A percentile compares a stretch with the other conserved stretches of the same genome.
Evolutionary conservation across 2,113 vertebrate genomes (phyloP).

Genomic region (Cygnus buccinator): DNA sequence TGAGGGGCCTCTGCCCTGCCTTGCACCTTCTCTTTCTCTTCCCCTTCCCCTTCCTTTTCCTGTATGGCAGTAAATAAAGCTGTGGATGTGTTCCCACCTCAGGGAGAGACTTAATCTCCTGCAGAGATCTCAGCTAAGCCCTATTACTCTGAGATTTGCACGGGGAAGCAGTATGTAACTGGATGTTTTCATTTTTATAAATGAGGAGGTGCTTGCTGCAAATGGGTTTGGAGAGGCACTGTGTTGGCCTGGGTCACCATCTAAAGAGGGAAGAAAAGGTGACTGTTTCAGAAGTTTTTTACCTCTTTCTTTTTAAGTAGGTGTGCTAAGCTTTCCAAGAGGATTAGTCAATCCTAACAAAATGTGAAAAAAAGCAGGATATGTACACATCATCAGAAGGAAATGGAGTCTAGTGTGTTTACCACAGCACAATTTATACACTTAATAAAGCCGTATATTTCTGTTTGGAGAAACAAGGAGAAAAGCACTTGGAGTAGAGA

Average conservation of each 20-base stretch:
- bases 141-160: accelerated
- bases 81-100: accelerated
- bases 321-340: neutral
- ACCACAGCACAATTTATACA: neutral
- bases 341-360: neutral
- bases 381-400: neutral
- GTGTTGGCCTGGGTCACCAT: accelerated
- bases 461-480: neutral
- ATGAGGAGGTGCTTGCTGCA: neutral
- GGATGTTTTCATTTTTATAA: neutral
- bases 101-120: neutral
- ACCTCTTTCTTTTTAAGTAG: neutral
- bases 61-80: neutral
- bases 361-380: neutral
- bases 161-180: neutral
- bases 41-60: too few relatives aligned
- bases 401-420: neutral
- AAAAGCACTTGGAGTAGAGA: neutral
- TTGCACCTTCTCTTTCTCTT: accelerated
- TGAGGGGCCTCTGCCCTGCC: neutral
- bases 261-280: neutral
- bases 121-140: neutral
- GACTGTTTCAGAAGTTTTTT: neutral
- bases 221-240: neutral
- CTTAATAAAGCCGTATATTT: neutral